phyloP scores from a whole-genome alignment of 2,797 vertebrate species.

The Lerista edwardsae region DNA sequence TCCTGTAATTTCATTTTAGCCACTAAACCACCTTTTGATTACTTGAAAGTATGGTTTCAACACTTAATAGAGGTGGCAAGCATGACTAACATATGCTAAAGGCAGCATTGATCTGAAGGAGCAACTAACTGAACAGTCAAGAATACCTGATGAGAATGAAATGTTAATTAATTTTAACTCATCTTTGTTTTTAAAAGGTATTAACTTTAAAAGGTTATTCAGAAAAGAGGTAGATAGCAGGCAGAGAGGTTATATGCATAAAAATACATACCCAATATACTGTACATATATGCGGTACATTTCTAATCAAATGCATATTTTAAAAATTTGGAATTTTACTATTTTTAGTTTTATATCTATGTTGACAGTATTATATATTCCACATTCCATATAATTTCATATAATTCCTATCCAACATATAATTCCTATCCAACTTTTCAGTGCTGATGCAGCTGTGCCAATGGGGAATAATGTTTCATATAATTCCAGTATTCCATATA shows the following conservation, averaged over 20 bases:
- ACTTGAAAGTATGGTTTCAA: not conserved
- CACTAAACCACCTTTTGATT: not conserved
- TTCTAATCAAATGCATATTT: not conserved
- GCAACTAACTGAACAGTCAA: not conserved
- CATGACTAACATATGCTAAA: not conserved
- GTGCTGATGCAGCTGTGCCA: too few relatives aligned
- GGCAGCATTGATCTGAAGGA: not conserved
- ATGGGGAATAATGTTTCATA: too few relatives aligned
- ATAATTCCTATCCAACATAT: too few relatives aligned
- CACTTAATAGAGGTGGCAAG: not conserved
- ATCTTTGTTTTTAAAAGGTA: not conserved
- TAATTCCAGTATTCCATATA: too few relatives aligned
- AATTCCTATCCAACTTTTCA: too few relatives aligned
- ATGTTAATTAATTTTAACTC: not conserved
- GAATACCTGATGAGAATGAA: not conserved
- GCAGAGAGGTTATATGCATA: not conserved
- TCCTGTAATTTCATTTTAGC: not conserved
- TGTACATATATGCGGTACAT: not conserved
- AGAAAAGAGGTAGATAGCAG: not conserved
- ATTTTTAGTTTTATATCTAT: not conserved
- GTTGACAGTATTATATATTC: not conserved
- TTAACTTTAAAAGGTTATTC: not conserved
- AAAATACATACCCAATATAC: not conserved
- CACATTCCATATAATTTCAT: too few relatives aligned
- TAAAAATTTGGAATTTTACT: not conserved